Conservation (phyloP, 1,140 invertebrate species). For the Hyles vespertilio region DNA sequence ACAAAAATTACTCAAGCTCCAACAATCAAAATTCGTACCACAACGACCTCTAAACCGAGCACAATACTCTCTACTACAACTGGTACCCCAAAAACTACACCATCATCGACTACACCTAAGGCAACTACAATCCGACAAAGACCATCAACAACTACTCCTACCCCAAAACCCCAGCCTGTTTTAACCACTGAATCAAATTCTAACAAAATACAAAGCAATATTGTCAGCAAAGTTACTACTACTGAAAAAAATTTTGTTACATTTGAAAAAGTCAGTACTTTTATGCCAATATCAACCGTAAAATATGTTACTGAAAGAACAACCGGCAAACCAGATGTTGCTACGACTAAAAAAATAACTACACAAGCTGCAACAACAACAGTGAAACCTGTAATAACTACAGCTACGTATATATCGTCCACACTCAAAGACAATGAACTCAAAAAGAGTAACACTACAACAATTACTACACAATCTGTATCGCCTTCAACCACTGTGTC, state of each 20-base stretch:
- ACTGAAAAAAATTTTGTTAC: slow-evolving; percentile 21
- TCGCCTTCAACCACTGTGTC: slow-evolving; percentile 51
- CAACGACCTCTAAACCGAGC: slow-evolving; percentile 25
- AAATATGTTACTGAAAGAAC: slow-evolving; percentile 35
- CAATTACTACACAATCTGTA: slow-evolving; percentile 62
- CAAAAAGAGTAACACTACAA: slow-evolving; percentile 55
- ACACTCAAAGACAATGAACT: slow-evolving; percentile 29
- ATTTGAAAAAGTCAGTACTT: slow-evolving; percentile 38
- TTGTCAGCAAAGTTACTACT: slow-evolving; percentile 12
- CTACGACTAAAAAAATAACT: slow-evolving; percentile 23
- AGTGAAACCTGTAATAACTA: slow-evolving; percentile 31
- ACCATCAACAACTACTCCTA: slow-evolving; percentile 32
- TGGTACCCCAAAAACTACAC: slow-evolving; percentile 19
- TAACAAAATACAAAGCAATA: slow-evolving; percentile 17
- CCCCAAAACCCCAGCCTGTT: slow-evolving; percentile 10
- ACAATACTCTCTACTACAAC: slow-evolving; percentile 32
- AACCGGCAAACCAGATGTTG: slow-evolving; percentile 28
- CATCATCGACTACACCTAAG: slow-evolving; percentile 23
- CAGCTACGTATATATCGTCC: slow-evolving; percentile 21
- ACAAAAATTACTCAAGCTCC: slow-evolving; percentile 24
- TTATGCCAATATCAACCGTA: slow-evolving; percentile 43
- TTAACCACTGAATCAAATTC: slow-evolving; percentile 29
- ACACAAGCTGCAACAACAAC: slow-evolving; percentile 23
- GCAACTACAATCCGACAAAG: slow-evolving; percentile 12
- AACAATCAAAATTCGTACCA: slow-evolving; percentile 22